A percentile compares a stretch with the other conserved stretches of the same genome.
These are phyloP conservation scores for Oophaga sylvatica DNA, from an alignment of 2,797 vertebrate genomes.

Conservation along the genomic window DNA sequence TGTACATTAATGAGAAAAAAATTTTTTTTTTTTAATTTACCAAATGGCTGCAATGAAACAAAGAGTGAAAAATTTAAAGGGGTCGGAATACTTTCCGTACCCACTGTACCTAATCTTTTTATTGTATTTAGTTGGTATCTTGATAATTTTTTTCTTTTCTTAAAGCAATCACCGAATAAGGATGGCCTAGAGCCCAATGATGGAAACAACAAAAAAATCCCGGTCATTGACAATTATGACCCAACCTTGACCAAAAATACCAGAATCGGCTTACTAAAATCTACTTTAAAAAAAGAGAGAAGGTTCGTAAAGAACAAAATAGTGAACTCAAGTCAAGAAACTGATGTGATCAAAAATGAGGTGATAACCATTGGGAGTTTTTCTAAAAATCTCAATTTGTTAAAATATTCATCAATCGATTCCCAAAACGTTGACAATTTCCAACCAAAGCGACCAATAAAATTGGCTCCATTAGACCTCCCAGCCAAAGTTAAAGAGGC, in stretches of 20 bases:
- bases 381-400: constrained; percentile 61
- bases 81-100: too few species aligned
- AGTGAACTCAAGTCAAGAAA: constrained; percentile 64
- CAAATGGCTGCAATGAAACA: too few species aligned
- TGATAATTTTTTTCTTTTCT: background rate
- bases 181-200: constrained; percentile 68
- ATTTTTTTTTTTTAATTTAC: too few species aligned
- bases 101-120: too few species aligned
- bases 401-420: constrained; percentile 61
- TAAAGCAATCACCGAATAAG: background rate
- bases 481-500: constrained; percentile 75
- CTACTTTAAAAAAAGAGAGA: constrained; percentile 60
- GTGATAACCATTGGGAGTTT: constrained; percentile 38
- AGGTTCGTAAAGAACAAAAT: constrained; percentile 47
- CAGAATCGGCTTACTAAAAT: constrained; percentile 72
- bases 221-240: constrained; percentile 69
- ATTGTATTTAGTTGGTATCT: too few species aligned
- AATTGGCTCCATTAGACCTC: constrained; percentile 78
- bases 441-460: constrained; percentile 72
- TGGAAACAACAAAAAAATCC: constrained; percentile 69
- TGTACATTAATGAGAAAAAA: too few species aligned
- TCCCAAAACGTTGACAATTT: constrained; percentile 63
- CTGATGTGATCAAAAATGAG: constrained; percentile 40
- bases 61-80: too few species aligned
- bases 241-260: constrained; percentile 74